Conservation (phyloP, 2,888 invertebrate species). For the Oithona nana region DNA sequence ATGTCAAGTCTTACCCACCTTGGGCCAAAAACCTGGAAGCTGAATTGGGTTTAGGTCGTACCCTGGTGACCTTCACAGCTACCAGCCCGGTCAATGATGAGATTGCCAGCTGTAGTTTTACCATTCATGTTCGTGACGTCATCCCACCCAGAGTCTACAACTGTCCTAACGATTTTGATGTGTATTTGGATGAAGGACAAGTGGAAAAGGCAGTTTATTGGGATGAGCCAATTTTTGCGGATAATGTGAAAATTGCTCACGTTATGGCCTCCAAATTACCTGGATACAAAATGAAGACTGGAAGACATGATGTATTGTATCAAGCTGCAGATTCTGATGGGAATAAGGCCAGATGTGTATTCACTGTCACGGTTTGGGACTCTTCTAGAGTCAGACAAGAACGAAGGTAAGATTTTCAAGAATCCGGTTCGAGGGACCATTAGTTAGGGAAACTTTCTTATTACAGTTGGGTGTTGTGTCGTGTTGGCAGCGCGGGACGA, state of each 20-base stretch:
- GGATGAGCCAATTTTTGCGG: constrained; percentile 43
- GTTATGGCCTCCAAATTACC: constrained; percentile 43
- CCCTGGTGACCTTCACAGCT: constrained; percentile 39
- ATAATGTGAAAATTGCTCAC: constrained; percentile 36
- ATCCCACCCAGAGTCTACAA: constrained; percentile 37
- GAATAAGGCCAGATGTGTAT: constrained; percentile 41
- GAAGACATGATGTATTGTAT: constrained; percentile 42
- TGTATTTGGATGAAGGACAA: constrained; percentile 36
- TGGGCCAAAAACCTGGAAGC: constrained; percentile 42
- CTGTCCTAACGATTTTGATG: constrained; percentile 43
- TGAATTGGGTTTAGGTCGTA: constrained; percentile 38
- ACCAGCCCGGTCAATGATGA: constrained; percentile 36
- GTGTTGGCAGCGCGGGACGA: constrained; percentile 7
- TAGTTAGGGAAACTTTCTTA: background rate
- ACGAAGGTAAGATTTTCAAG: background rate
- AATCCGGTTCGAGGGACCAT: too few species aligned
- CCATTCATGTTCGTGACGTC: constrained; percentile 28
- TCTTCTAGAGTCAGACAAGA: background rate
- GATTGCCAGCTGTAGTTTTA: constrained; percentile 33
- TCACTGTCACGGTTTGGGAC: constrained; percentile 35
- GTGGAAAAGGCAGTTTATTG: constrained; percentile 35
- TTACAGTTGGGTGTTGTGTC: constrained; percentile 12
- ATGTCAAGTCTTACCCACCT: constrained; percentile 38
- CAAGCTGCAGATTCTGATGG: constrained; percentile 43
- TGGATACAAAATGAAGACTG: constrained; percentile 38